These are phyloP conservation scores for Callithrix jacchus DNA, from an alignment of 2,113 vertebrate genomes.

Conservation along the genomic window DNA sequence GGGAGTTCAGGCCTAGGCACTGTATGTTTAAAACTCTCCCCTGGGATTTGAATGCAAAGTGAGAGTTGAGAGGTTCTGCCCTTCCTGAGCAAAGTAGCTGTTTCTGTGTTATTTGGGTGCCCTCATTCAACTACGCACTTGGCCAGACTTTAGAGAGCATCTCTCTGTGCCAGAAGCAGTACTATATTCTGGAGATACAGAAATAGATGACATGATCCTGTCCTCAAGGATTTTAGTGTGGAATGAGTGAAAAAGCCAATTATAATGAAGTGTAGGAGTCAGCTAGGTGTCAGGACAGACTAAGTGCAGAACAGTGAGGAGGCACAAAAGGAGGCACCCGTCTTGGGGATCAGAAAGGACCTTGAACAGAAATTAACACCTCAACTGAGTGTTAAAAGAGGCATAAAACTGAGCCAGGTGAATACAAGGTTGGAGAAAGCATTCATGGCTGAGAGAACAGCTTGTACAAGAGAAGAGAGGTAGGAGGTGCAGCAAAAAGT, in stretches of 20 bases:
- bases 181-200: not conserved
- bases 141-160: not conserved
- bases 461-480: not conserved
- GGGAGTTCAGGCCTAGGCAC: not conserved
- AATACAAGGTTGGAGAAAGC: not conserved
- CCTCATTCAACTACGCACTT: not conserved
- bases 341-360: not conserved
- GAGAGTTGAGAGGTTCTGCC: not conserved
- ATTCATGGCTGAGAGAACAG: not conserved
- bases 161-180: not conserved
- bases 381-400: not conserved
- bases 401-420: not conserved
- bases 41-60: not conserved
- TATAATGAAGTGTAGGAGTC: fast-evolving
- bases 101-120: not conserved
- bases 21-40: not conserved
- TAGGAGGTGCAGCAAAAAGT: not conserved
- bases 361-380: not conserved
- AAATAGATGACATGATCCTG: not conserved
- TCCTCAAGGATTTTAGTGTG: not conserved
- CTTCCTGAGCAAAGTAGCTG: not conserved
- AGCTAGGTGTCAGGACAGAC: not conserved
- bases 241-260: not conserved
- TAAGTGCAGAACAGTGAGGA: not conserved
- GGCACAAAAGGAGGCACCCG: not conserved